Conservation (phyloP, 2,113 vertebrate genomes). For the Danionella cerebrum region DNA sequence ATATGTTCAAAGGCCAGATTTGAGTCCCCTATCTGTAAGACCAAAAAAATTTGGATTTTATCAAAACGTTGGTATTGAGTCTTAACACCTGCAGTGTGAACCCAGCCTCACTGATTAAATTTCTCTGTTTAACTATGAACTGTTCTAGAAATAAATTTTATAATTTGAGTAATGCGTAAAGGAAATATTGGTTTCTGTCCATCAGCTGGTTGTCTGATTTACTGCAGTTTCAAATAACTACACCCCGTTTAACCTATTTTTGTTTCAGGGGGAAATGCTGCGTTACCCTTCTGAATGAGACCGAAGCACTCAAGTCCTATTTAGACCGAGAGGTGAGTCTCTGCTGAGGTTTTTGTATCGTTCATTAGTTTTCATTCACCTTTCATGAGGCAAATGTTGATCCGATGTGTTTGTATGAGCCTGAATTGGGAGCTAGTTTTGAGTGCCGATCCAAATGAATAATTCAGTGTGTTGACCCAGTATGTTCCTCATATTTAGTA, state of each 20-base stretch:
- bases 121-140: no score
- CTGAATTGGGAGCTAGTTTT: conserved; percentile 19
- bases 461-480: conserved; percentile 67
- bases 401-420: conserved; percentile 5
- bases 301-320: conserved; percentile 92
- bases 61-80: no score
- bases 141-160: no score
- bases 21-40: no score
- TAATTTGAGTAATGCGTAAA: no score
- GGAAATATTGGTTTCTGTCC: no score
- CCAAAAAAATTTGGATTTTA: no score
- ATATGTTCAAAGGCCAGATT: no score
- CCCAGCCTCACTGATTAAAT: no score
- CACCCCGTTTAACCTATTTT: background rate
- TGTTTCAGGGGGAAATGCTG: conserved; percentile 88
- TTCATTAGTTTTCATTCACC: background rate
- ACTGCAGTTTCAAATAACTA: no score
- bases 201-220: no score
- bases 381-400: background rate
- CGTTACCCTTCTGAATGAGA: conserved; percentile 94
- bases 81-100: no score
- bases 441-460: conserved; percentile 58
- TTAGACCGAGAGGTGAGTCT: conserved; percentile 87
- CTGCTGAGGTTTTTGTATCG: background rate
- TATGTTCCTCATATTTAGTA: conserved; percentile 62